Conservation (phyloP, 2,797 vertebrate genomes). For the Balearica regulorum region DNA sequence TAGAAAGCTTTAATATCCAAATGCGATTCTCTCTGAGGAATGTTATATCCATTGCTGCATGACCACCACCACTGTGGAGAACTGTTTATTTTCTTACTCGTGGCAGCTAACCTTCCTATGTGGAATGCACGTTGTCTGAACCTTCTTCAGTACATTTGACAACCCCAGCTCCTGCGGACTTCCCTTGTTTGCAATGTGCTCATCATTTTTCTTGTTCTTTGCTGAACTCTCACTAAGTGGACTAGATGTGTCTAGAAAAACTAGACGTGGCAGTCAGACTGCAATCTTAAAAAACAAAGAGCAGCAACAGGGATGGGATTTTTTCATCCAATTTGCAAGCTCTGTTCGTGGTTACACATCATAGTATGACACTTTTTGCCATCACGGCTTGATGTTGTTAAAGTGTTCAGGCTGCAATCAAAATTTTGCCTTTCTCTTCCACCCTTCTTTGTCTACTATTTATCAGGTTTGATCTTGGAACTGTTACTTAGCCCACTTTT, state of each 20-base stretch:
- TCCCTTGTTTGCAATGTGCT: background rate
- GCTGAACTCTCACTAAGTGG: background rate
- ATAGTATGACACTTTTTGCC: background rate
- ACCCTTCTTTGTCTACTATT: background rate
- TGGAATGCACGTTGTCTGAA: background rate
- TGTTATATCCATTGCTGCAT: background rate
- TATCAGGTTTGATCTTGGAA: background rate
- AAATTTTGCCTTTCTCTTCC: background rate
- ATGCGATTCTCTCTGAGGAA: background rate
- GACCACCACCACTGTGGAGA: background rate
- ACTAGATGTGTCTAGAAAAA: background rate
- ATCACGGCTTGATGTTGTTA: background rate
- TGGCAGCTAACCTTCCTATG: background rate
- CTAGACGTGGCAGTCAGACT: background rate
- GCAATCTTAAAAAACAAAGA: background rate
- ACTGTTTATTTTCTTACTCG: background rate
- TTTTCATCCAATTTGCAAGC: background rate
- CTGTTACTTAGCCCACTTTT: background rate
- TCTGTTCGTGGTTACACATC: background rate
- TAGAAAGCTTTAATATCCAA: background rate
- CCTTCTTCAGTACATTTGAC: background rate
- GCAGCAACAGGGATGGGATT: background rate
- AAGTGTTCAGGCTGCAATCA: fast-evolving
- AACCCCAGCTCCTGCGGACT: background rate
- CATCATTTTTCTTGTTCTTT: background rate